Evolutionary conservation across 2,113 vertebrate genomes (phyloP), one percentile per base, ranked within the genome.

Genomic region (Peromyscus californicus): DNA sequence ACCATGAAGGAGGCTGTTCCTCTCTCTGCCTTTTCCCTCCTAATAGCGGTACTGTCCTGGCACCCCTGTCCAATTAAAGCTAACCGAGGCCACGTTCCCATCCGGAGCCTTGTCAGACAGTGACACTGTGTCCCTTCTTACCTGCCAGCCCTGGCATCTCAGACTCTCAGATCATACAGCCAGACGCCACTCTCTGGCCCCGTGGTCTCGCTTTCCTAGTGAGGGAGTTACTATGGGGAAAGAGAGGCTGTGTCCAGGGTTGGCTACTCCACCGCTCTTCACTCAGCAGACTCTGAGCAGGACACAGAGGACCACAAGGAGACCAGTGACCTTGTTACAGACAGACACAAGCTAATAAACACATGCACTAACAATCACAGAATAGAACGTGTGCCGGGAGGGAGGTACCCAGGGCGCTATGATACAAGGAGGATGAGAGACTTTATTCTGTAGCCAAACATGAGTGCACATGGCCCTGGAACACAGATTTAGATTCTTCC

Each of bases 1-100:
- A 39, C 61, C 86, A 84, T n/a, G 31, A 94, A 86, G 85, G 3
- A 0, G 33, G 3, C 63, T 70, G 83, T 89, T 45, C n/a, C 45
- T 29, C 29, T 91, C 24, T 91, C 61, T 51, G 86, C 67, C n/a
- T 63, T 90, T 86, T 19, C 90, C 80, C 85, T 95, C 54, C 84
- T 96, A 92, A 96, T 76, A 84, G 95, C 69, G 24, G 26, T 2
- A 0, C 74, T 12, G 5, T 48, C 59, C 39, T 54, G 59, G 80
- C 59, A 92, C 84, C 21, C 45, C 8, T 74, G 33, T 92, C 3
- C 11, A 54, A 85, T 96, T 54, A 95, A 90, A 79, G 16, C 74
- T 54, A 69, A 69, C 12, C 2, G 51, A 80, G 96, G 91, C n/a
- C 69, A 22, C 0, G 17, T 96, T 92, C 91, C 54, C 70, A 33